phyloP scores from a whole-genome alignment of 2,797 vertebrate genomes.

The Enteromius treurensis region DNA sequence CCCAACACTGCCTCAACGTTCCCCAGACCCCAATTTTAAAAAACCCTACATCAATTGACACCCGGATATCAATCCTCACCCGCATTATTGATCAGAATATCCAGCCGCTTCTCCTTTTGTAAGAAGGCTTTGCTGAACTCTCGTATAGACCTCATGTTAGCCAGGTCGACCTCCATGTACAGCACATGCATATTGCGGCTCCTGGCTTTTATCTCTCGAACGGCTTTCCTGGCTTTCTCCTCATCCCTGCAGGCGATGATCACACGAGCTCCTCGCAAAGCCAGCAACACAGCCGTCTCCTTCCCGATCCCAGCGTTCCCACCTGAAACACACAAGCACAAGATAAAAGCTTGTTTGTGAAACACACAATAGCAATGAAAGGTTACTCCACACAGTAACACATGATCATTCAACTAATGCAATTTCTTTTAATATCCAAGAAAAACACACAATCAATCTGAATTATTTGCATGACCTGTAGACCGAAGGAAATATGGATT shows the following conservation, averaged over 20 bases:
- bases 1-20: background rate
- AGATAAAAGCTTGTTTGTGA: background rate
- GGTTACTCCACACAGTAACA: background rate
- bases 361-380: background rate
- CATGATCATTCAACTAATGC: background rate
- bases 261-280: conserved; percentile 78
- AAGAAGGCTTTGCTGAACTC: conserved; percentile 78
- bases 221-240: conserved; percentile 73
- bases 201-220: conserved; percentile 76
- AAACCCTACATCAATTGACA: background rate
- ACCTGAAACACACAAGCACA: conserved; percentile 63
- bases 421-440: background rate
- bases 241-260: conserved; percentile 77
- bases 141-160: conserved; percentile 76
- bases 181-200: conserved; percentile 76
- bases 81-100: conserved; percentile 82
- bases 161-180: conserved; percentile 79
- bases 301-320: conserved; percentile 81
- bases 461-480: background rate
- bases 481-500: too few species aligned
- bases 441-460: background rate
- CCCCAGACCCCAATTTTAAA: background rate
- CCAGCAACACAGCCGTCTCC: conserved; percentile 79
- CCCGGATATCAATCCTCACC: conserved; percentile 65
- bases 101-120: conserved; percentile 78